Evolutionary conservation across 2,113 vertebrate genomes (phyloP).

Genomic region (Plecotus auritus): DNA sequence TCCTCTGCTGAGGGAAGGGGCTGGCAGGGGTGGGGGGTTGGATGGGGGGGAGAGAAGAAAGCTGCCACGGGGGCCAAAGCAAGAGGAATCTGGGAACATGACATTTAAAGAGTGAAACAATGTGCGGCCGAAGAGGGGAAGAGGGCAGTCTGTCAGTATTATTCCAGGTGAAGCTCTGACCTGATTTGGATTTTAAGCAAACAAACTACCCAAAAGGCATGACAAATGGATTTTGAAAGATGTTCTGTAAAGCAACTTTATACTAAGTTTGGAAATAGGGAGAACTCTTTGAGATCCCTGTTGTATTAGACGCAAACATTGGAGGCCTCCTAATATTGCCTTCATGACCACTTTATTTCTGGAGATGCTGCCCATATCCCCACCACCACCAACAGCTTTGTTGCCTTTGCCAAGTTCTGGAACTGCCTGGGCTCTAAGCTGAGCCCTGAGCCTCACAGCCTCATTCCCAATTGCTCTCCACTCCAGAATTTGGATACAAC

Average conservation of each 20-base stretch:
- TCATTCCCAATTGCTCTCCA: background rate
- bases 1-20: background rate
- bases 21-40: too few relatives aligned
- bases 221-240: background rate
- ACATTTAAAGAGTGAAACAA: background rate
- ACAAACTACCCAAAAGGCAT: background rate
- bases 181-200: background rate
- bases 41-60: background rate
- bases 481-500: background rate
- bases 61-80: background rate
- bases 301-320: background rate
- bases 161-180: background rate
- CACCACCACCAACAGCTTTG: accelerated
- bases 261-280: background rate
- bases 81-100: background rate
- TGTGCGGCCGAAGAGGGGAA: accelerated
- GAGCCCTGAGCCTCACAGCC: background rate
- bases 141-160: background rate
- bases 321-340: background rate
- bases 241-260: background rate
- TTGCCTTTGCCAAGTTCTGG: background rate
- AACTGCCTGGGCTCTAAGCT: background rate
- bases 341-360: background rate
- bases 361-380: too few relatives aligned
- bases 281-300: background rate